A percentile compares a stretch with the other conserved stretches of the same genome.
phyloP scores from a whole-genome alignment of 2,113 vertebrate species.

The Gavia stellata region DNA sequence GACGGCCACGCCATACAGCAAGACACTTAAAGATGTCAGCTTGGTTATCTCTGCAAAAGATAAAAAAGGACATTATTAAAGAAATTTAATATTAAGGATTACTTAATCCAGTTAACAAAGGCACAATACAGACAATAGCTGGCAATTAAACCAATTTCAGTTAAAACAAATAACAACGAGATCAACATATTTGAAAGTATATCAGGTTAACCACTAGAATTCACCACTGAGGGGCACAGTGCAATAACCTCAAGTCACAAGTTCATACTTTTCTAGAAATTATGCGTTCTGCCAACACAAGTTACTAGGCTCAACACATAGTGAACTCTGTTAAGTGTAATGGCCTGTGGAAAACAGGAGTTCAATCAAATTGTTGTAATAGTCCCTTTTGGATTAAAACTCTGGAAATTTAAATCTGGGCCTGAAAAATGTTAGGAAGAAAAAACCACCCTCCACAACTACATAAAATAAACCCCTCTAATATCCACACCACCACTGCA shows the following conservation, averaged over 20 bases:
- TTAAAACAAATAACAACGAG: background rate
- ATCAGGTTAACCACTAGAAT: background rate
- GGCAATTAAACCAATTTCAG: background rate
- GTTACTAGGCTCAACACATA: background rate
- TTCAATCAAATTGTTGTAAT: slow-evolving; percentile 30
- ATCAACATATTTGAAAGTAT: background rate
- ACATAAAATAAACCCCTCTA: slow-evolving; percentile 12
- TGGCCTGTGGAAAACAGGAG: slow-evolving; percentile 22
- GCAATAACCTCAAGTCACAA: background rate
- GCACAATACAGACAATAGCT: background rate
- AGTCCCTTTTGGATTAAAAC: background rate
- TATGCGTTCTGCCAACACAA: background rate
- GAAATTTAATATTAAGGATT: background rate
- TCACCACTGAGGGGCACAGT: background rate
- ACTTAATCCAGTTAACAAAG: background rate
- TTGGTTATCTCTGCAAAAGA: background rate
- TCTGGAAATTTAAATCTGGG: background rate
- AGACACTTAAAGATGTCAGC: background rate
- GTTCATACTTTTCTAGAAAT: background rate
- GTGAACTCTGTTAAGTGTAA: background rate
- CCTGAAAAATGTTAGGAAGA: background rate
- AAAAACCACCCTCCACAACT: background rate
- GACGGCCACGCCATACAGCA: background rate
- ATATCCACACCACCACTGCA: background rate
- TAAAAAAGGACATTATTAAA: background rate